Evolutionary conservation across 1,140 invertebrate genomes (phyloP), one percentile per base, ranked within the genome.

Genomic region (Drosophila orosa): DNA sequence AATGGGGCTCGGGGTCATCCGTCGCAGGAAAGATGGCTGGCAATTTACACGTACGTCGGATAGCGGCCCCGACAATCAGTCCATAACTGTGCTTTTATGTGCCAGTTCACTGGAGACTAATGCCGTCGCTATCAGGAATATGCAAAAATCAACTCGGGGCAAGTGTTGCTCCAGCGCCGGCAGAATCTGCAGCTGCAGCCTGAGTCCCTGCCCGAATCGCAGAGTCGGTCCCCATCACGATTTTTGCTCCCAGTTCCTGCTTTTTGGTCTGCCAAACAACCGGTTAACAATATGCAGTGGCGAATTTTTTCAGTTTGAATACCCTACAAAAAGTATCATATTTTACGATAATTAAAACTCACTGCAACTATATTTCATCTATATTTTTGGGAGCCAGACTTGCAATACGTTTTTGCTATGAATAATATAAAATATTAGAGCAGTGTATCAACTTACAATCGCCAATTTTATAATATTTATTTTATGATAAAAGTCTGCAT

Each of bases 71-170:
- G 62, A 89, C 83, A 86, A 86, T 86, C 83, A 86, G 83, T 83
- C 84, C 73, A 86, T 87, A 87, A 83, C 83, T 83, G 84, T 65
- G 75, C 84, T 79, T 85, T 83, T 69, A 87, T 86, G 75, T 83
- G 83, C 79, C 83, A 83, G 76, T 82, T 79, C 83, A 87, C 84
- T 87, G 76, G 83, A 86, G 83, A 86, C 83, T 86, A 86, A 86
- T 86, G 84, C 83, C 48, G 59, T 40, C 59, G 67, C 75, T 86
- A 86, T 86, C 83, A 73, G 47, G 60, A 87, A 87, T 82, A 82
- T 86, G 80, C 79, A 86, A 87, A 86, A 86, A 86, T 83, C 79
- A 87, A 86, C 83, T 87, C 59, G 55, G 59, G 59, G 63, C 74
- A 66, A 83, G 75, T 81, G 79, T 76, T 55, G 68, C 74, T 29